Evolutionary conservation across 2,888 invertebrate species (phyloP).

Genomic region (Oscheius sp.): DNA sequence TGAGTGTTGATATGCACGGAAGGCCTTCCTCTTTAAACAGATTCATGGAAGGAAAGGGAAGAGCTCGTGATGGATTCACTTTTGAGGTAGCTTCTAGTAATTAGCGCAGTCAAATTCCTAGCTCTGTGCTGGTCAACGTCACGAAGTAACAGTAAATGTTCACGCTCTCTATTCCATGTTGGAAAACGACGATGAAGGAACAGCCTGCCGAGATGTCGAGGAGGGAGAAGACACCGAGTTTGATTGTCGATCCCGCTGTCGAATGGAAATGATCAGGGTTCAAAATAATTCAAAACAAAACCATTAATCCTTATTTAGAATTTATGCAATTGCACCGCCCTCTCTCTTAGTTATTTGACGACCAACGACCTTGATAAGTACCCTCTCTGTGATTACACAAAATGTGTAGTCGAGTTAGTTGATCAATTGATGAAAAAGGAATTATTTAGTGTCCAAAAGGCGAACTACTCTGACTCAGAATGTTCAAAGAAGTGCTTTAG

Average conservation of each 20-base stretch:
- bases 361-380: constrained; percentile 57
- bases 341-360: constrained; percentile 59
- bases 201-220: constrained; percentile 61
- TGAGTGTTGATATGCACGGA: constrained; percentile 69
- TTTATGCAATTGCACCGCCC: constrained; percentile 64
- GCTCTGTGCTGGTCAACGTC: constrained; percentile 64
- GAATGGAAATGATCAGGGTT: constrained; percentile 63
- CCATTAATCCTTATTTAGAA: constrained; percentile 34
- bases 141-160: constrained; percentile 65
- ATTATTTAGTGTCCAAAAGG: constrained; percentile 58
- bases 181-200: constrained; percentile 68
- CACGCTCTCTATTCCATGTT: constrained; percentile 64
- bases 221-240: constrained; percentile 67
- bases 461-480: constrained; percentile 63
- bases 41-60: constrained; percentile 68
- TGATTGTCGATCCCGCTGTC: constrained; percentile 63
- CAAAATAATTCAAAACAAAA: neutral
- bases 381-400: constrained; percentile 65
- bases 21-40: constrained; percentile 63
- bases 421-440: neutral
- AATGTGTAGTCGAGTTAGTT: constrained; percentile 61
- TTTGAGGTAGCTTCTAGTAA: constrained; percentile 51
- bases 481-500: constrained; percentile 63
- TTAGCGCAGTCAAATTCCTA: constrained; percentile 7
- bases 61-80: constrained; percentile 63